Base-by-base conservation (phyloP, 2,888 invertebrate species). In the Orgyia antiqua region DNA sequence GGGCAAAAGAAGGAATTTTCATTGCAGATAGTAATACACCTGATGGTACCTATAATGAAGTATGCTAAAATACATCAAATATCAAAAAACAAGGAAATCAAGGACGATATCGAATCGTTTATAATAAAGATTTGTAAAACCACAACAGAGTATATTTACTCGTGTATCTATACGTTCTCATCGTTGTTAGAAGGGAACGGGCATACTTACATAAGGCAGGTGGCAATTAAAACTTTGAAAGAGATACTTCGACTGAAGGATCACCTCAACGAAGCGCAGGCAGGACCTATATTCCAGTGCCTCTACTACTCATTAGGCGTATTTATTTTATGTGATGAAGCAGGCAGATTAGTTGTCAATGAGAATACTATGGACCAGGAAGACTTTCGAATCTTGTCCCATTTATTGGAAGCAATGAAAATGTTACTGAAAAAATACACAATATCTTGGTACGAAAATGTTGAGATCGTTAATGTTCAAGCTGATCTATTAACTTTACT, bases 361-460 rank as follows among this genome's bases (percentile, higher is more conserved):
- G 51, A 51, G 13, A 53, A 49, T 10, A 48, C 47, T 24, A 25
- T 58, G 9, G 48, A 42, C 9, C 46, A 48, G 1, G 54, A 58
- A 7, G 63, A 66, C 13, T 45, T 56, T 10, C 50, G 41, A 18
- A 25, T 64, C 13, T 17, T 68, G 9, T 47, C 64, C 1, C 38
- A 56, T 2, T 39, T 51, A 8, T 27, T 69, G 13, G 56, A 57
- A 9, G 51, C 45, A 4, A 50, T 65, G 31, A 54, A 48, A 18
- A 61, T 64, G 60, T 27, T 68, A n/a, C 19, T 68, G 8, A 52
- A 54, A 19, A 61, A 59, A 23, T 56, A 68, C 35, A 47, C 56
- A 18, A 59, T 68, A 37, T 48, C 58, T 26, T 66, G 68, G 64
- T 58, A 68, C 24, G 63, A 68, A 24, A 65, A 51, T 25, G 34